Percentiles rank a stretch among this genome's conserved stretches.
These are phyloP conservation scores for Holothuria leucospilota DNA, from an alignment of 53 echinoderm and acorn worm species.

Conservation along the genomic window DNA sequence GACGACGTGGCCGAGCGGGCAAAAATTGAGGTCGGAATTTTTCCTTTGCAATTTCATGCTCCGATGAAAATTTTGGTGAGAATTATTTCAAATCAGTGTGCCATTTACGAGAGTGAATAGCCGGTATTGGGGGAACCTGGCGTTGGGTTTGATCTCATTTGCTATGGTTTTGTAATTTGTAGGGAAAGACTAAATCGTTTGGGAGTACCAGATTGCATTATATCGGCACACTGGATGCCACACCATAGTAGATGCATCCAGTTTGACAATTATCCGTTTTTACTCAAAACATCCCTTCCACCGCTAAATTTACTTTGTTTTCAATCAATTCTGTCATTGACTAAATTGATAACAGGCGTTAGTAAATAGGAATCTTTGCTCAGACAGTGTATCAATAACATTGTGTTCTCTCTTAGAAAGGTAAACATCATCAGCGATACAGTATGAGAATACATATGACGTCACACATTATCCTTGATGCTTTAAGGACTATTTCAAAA, in stretches of 20 bases:
- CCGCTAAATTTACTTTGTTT: not conserved
- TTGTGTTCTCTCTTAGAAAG: no score
- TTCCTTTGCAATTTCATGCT: slow-evolving; percentile 56
- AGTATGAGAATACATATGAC: no score
- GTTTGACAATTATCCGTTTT: slow-evolving; percentile 35
- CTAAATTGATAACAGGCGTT: no score
- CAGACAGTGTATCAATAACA: no score
- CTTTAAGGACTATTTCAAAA: no score
- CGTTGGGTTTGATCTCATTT: slow-evolving; percentile 7
- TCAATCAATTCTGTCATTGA: no score
- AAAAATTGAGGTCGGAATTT: slow-evolving; percentile 49
- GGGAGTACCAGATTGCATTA: slow-evolving; percentile 5
- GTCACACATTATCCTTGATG: no score
- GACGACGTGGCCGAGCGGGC: slow-evolving; percentile 42
- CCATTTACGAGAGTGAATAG: not conserved
- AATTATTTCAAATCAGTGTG: slow-evolving; percentile 39
- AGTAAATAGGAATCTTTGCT: no score
- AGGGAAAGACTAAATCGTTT: no score
- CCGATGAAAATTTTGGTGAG: slow-evolving; percentile 47
- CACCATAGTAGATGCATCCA: not conserved
- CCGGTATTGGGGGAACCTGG: not conserved
- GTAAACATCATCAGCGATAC: no score
- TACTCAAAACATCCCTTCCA: slow-evolving; percentile 20
- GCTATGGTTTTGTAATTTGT: no score
- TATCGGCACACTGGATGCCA: not conserved